These are phyloP conservation scores for Melanaphis sacchari DNA, from an alignment of 1,140 invertebrate genomes.

Conservation along the genomic window DNA sequence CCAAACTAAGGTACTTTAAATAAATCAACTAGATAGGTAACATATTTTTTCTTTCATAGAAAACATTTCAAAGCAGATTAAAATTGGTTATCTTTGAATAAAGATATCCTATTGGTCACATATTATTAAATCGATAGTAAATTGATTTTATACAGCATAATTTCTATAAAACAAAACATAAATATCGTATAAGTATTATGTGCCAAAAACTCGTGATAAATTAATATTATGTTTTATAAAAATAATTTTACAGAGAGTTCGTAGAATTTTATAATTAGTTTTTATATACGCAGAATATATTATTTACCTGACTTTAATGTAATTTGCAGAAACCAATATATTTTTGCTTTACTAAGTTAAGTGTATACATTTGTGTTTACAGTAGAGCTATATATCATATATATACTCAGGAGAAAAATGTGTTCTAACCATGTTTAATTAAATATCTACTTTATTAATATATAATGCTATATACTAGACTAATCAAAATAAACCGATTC, in stretches of 20 bases:
- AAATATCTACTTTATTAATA: background rate
- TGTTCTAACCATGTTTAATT: background rate
- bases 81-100: background rate
- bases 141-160: background rate
- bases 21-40: background rate
- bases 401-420: background rate
- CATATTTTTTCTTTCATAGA: background rate
- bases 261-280: background rate
- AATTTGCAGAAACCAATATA: background rate
- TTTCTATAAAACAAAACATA: no score
- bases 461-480: background rate
- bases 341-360: background rate
- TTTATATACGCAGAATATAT: background rate
- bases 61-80: background rate
- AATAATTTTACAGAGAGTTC: background rate
- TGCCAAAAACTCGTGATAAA: no score
- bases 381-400: background rate
- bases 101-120: background rate
- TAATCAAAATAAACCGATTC: constrained; percentile 14
- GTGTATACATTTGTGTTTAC: background rate
- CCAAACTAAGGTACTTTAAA: background rate
- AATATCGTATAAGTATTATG: background rate
- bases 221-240: no score
- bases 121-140: no score
- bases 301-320: background rate